Base-by-base conservation (phyloP, 2,888 invertebrate species). In the Helobdella robusta region DNA sequence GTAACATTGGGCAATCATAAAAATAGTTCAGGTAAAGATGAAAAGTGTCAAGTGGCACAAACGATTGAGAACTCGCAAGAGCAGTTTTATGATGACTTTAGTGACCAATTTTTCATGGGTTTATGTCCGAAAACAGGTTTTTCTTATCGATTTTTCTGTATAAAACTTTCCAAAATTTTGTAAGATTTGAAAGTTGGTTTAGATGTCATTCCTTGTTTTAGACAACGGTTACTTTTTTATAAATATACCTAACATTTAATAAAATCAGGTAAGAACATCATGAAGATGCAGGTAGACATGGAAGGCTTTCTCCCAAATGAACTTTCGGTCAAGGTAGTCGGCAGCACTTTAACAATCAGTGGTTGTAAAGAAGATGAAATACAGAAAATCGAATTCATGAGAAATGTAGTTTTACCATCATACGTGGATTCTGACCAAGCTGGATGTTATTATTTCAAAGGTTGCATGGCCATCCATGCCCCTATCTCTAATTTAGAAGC, bases 281-380 rank as follows among this genome's bases (percentile, higher is more conserved):
- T 35, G 30, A 20, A 40, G 23, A 3, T 64, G n/a, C 58, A 64
- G 5, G 23, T 64, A 40, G 44, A 64, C 46, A 56, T 52, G n/a
- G 44, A 36, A 1, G 64, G 64, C 2, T 64, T 64, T 20, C 40
- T 40, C 1, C 58, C 56, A 15, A 64, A 44, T 40, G 58, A 64
- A 18, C 36, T 64, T 6, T 44, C 56, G 18, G 58, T 64, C 11
- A 64, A 58, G 28, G 56, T 54, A n/a, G 40, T 58, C n/a, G 44
- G 34, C 1, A 36, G 52, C 8, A 23, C 35, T 4, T 28, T 64
- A 23, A 58, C 58, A 0, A 40, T 64, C 20, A 50, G 35, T 4
- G 64, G 64, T n/a, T 28, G 28, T 6, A 28, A 32, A 30, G 56
- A 30, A n/a, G 56, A 56, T 6, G 32, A 56, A 11, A 32, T 28